Percentiles rank a stretch among this genome's conserved stretches.
phyloP scores from a whole-genome alignment of 2,797 vertebrate species.

The Leontocebus nigricollis region DNA sequence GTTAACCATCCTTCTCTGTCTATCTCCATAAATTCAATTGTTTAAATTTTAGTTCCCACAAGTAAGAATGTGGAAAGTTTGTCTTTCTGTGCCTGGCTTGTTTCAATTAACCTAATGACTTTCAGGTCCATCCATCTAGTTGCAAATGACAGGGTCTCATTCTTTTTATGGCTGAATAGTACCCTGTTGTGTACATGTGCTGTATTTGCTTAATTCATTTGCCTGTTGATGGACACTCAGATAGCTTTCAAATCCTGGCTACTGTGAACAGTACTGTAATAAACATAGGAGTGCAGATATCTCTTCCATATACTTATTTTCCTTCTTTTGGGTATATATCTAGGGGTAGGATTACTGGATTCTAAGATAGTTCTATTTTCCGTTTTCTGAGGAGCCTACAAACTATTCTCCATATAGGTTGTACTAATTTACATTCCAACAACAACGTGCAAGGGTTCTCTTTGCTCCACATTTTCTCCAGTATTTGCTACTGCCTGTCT shows the following conservation, averaged over 20 bases:
- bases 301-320: not conserved
- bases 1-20: not conserved
- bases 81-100: not conserved
- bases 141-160: not conserved
- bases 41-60: not conserved
- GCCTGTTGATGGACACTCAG: not conserved
- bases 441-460: not conserved
- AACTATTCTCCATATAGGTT: not conserved
- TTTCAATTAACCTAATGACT: not conserved
- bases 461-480: not conserved
- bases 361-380: not conserved
- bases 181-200: not conserved
- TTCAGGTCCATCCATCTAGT: not conserved
- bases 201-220: not conserved
- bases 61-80: not conserved
- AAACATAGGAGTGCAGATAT: not conserved
- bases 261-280: not conserved
- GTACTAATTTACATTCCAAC: not conserved
- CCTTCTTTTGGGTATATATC: not conserved
- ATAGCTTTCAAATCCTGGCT: not conserved
- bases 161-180: not conserved
- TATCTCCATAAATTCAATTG: not conserved
- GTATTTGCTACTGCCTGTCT: not conserved
- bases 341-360: not conserved
- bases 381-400: not conserved